Evolutionary conservation across 2,113 vertebrate genomes (phyloP).

Genomic region (Atrichornis clamosus): DNA sequence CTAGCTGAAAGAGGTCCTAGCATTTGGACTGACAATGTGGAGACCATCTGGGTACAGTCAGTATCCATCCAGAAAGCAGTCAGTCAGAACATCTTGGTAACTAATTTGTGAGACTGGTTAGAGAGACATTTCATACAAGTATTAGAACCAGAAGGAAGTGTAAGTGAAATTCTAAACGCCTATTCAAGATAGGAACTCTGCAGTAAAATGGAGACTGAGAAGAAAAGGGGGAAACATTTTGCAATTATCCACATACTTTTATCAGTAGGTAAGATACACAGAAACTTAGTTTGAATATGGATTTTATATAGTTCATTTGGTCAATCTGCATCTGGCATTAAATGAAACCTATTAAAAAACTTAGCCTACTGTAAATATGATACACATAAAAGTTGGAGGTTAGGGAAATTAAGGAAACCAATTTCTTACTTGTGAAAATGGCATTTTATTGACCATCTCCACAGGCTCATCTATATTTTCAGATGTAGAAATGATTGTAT

Average conservation of each 20-base stretch:
- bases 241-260: background rate
- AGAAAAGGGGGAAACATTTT: background rate
- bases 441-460: background rate
- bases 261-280: background rate
- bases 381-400: background rate
- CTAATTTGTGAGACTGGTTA: background rate
- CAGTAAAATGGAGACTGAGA: background rate
- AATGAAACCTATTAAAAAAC: background rate
- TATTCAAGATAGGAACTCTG: background rate
- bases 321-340: background rate
- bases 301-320: background rate
- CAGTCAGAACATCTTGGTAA: background rate
- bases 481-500: background rate
- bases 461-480: background rate
- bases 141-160: background rate
- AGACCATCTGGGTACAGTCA: background rate
- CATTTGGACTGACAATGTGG: background rate
- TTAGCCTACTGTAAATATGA: background rate
- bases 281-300: background rate
- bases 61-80: background rate
- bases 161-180: background rate
- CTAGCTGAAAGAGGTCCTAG: background rate
- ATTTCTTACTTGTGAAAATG: background rate
- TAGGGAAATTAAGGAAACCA: constrained; percentile 4
- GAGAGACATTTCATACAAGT: background rate